A percentile compares a stretch with the other conserved stretches of the same genome.
Evolutionary conservation across 2,888 invertebrate species (phyloP).

Genomic region (Heteromurus nitidus): DNA sequence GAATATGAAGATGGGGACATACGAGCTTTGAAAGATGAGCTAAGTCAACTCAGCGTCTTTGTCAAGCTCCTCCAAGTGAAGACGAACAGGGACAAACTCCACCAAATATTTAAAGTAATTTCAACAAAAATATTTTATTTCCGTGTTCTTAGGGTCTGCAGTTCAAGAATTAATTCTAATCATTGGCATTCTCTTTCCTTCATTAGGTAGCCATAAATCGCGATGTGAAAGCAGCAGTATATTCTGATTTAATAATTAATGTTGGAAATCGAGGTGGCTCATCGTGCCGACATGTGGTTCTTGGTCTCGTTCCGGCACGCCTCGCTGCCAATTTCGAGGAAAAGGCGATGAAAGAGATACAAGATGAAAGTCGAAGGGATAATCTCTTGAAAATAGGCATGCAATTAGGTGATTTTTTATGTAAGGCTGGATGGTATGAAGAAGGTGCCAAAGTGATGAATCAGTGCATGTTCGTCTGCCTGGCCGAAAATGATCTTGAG

Average conservation of each 20-base stretch:
- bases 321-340: conserved; percentile 35
- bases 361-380: background rate
- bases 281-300: conserved; percentile 23
- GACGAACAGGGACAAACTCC: conserved; percentile 31
- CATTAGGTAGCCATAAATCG: conserved; percentile 13
- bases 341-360: conserved; percentile 7
- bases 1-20: background rate
- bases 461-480: conserved; percentile 82
- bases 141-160: too few species aligned
- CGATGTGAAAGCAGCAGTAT: background rate
- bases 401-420: conserved; percentile 81
- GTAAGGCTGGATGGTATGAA: conserved; percentile 91
- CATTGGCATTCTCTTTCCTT: too few species aligned
- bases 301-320: conserved; percentile 24
- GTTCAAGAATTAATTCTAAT: too few species aligned
- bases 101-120: conserved; percentile 50
- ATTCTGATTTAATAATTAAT: too few species aligned
- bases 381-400: conserved; percentile 29
- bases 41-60: conserved; percentile 31
- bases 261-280: too few species aligned
- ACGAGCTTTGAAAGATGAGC: conserved; percentile 17
- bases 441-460: conserved; percentile 85
- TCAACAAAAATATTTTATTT: too few species aligned
- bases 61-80: conserved; percentile 43
- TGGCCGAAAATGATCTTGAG: conserved; percentile 75